Conservation (phyloP, 2,888 invertebrate species). For the Mechanitis messenoides region DNA sequence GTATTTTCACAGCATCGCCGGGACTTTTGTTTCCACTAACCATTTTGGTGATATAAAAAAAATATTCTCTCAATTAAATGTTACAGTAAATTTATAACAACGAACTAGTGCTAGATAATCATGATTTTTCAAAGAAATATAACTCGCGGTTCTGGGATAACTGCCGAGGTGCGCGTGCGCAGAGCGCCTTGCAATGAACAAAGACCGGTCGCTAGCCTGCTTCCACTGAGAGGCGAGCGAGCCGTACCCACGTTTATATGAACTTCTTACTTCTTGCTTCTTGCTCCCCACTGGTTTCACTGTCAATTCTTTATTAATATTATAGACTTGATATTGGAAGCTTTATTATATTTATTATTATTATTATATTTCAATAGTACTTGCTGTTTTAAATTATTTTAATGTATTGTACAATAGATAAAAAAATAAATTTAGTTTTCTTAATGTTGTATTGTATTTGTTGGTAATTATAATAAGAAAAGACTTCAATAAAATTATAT, state of each 20-base stretch:
- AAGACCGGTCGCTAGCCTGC: constrained; percentile 55
- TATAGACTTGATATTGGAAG: constrained; percentile 28
- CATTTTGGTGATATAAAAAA: constrained; percentile 48
- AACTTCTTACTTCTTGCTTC: constrained; percentile 28
- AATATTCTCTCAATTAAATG: not conserved
- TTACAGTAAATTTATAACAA: constrained; percentile 19
- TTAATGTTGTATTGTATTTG: not conserved
- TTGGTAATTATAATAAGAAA: no score
- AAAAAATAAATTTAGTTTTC: not conserved
- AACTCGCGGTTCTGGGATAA: constrained; percentile 44
- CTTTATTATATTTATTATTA: constrained; percentile 24
- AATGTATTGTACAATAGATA: no score
- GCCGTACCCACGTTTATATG: constrained; percentile 41
- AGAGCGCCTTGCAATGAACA: constrained; percentile 52
- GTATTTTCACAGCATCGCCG: constrained; percentile 61
- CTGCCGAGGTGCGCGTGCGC: constrained; percentile 51
- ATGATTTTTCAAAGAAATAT: constrained; percentile 45
- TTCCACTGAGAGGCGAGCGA: constrained; percentile 63
- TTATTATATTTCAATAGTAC: no score
- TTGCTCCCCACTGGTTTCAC: constrained; percentile 30
- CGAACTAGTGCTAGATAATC: constrained; percentile 42
- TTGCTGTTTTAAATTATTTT: no score
- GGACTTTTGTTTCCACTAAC: constrained; percentile 70
- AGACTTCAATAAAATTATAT: no score
- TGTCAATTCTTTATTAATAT: constrained; percentile 34